Percentiles rank a stretch among this genome's conserved stretches.
Conservation (phyloP, 2,888 invertebrate genomes). For the Philonicus albiceps region DNA sequence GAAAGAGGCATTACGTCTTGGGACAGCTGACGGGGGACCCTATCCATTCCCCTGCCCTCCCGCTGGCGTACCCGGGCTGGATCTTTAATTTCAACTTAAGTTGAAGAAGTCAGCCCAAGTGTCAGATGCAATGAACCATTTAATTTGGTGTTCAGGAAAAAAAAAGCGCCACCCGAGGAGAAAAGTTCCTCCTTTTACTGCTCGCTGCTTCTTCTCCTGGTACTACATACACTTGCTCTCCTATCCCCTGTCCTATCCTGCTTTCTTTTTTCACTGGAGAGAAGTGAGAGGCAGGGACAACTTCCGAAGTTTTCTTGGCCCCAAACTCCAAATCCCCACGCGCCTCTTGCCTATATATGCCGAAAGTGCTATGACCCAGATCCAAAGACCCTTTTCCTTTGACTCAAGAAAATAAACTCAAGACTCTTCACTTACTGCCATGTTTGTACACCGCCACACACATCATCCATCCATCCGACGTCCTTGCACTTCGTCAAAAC, state of each 20-base stretch:
- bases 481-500: background rate
- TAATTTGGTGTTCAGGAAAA: constrained; percentile 18
- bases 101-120: constrained; percentile 32
- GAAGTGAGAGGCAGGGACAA: background rate
- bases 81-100: constrained; percentile 35
- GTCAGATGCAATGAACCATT: constrained; percentile 40
- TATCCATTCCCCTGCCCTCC: background rate
- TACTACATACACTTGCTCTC: background rate
- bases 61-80: background rate
- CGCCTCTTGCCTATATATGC: background rate
- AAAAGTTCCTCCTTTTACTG: constrained; percentile 22
- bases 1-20: background rate
- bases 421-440: background rate
- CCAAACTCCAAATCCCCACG: background rate
- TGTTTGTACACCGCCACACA: background rate
- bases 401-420: background rate
- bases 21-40: background rate
- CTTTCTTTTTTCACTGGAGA: background rate
- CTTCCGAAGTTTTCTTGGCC: background rate
- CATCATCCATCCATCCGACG: background rate
- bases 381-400: background rate
- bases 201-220: background rate
- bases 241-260: background rate
- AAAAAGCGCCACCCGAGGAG: background rate
- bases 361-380: constrained; percentile 27